Base-by-base conservation (phyloP, 1,140 invertebrate species). In the Augochlora pura region DNA sequence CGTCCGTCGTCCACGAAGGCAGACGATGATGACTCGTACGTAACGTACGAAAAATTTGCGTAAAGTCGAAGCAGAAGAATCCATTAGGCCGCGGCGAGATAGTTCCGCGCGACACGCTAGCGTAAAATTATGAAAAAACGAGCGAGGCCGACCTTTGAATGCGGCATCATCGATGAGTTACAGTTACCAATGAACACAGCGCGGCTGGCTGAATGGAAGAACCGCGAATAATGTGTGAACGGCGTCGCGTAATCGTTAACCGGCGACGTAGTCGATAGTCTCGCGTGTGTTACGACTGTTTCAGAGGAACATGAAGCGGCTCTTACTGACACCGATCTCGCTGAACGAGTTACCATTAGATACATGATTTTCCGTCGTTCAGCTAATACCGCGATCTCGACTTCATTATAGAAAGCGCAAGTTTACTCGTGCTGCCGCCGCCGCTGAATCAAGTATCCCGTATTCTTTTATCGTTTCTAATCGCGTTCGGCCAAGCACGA, bases 161-260 rank as follows among this genome's bases (percentile, higher is more conserved):
- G 57, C 27, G 21, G 67, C 79, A 64, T 63, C 79, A 64, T 63
- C 79, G 32, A 77, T 70, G 62, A 77, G 38, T 69, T 63, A 68
- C 79, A 68, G 65, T 64, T 63, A 77, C n/a, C 8, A 21, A n/a
- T 68, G 54, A 76, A 76, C 78, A 68, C n/a, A n/a, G n/a, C n/a
- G 72, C 57, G 64, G 64, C 32, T 54, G 10, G 79, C 10, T 81
- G 72, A 80, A 80, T 80, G 77, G 77, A 57, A 74, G 54, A 75
- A 67, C 71, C 23, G 39, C 77, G 72, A 75, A 66, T 67, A 79
- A 72, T 54, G 76, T 60, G 60, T 54, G 16, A 68, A 62, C 59
- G 59, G 4, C 65, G 72, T 68, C 63, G 73, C 54, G 59, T 77
- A 63, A 75, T 62, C 42, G 32, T 38, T 6, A 6, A 9, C 16